Percentiles rank a stretch among this genome's conserved stretches.
Evolutionary conservation across 2,797 vertebrate genomes (phyloP).

Genomic region (Acanthurus lineatus): DNA sequence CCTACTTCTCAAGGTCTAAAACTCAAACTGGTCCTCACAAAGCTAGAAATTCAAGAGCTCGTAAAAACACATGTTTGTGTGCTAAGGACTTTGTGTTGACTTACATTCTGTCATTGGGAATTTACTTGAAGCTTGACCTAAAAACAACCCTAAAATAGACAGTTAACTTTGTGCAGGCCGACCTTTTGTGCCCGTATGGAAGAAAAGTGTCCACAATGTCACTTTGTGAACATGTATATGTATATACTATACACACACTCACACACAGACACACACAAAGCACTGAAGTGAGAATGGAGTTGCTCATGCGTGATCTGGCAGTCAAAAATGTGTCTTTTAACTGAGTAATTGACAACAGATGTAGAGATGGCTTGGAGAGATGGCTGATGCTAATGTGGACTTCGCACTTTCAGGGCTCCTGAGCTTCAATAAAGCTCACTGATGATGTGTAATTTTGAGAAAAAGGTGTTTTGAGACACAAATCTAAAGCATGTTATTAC

Average conservation of each 20-base stretch:
- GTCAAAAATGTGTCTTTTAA: conserved; percentile 69
- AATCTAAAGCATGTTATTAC: conserved; percentile 76
- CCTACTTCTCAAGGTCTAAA: conserved; percentile 18
- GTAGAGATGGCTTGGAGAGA: no score
- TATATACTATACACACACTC: not conserved
- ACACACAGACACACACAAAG: not conserved
- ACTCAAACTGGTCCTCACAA: conserved; percentile 11
- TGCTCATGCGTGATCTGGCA: conserved; percentile 53
- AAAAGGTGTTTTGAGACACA: conserved; percentile 32
- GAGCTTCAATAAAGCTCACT: conserved; percentile 36
- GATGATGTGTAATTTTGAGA: conserved; percentile 14
- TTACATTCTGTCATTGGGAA: conserved; percentile 28
- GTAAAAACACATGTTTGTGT: conserved; percentile 21
- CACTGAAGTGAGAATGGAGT: conserved; percentile 34
- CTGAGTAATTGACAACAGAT: conserved; percentile 78
- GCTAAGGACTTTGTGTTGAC: conserved; percentile 4
- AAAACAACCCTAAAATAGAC: conserved; percentile 40
- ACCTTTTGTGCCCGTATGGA: not conserved
- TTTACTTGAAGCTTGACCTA: conserved; percentile 29
- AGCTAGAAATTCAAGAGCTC: conserved; percentile 12
- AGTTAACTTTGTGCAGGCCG: conserved; percentile 10
- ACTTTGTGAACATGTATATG: conserved; percentile 4
- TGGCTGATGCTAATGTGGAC: conserved; percentile 40
- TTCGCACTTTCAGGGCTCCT: conserved; percentile 20
- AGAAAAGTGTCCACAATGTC: conserved; percentile 8